Conservation (phyloP, 2,797 vertebrate genomes). For the Lagorchestes hirsutus region DNA sequence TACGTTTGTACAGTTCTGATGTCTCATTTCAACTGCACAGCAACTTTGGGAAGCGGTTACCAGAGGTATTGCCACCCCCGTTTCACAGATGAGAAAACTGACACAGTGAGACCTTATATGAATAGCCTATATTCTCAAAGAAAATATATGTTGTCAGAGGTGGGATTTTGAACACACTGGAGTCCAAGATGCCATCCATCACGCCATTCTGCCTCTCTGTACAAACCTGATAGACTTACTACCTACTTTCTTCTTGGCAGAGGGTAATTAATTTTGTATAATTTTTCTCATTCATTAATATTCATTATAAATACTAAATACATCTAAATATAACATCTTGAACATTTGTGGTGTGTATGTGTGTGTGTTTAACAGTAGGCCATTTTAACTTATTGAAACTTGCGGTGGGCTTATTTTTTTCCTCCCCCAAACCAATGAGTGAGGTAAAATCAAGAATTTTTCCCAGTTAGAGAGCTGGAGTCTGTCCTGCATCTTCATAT, state of each 20-base stretch:
- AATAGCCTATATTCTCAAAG: not conserved
- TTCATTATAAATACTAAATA: not conserved
- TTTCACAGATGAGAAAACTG: not conserved
- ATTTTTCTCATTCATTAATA: slow-evolving; percentile 28
- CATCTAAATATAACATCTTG: not conserved
- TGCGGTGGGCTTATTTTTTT: slow-evolving; percentile 27
- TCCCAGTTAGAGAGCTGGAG: slow-evolving; percentile 1
- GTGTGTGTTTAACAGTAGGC: not conserved
- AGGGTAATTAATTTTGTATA: slow-evolving; percentile 3
- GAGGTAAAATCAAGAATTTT: slow-evolving; percentile 10
- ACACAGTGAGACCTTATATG: not conserved
- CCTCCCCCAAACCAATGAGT: slow-evolving; percentile 22
- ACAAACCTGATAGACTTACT: slow-evolving; percentile 14
- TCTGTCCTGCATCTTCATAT: slow-evolving; percentile 23
- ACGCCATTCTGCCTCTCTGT: not conserved
- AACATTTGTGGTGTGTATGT: not conserved
- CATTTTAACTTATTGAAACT: slow-evolving; percentile 57
- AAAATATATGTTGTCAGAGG: not conserved
- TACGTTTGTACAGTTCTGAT: not conserved
- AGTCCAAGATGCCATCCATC: not conserved
- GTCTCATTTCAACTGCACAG: not conserved
- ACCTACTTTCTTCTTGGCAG: not conserved
- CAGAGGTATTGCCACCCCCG: not conserved
- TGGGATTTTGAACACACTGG: not conserved
- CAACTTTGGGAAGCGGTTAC: not conserved